These are phyloP conservation scores for Zophobas morio DNA, from an alignment of 1,140 invertebrate species.

Conservation along the genomic window DNA sequence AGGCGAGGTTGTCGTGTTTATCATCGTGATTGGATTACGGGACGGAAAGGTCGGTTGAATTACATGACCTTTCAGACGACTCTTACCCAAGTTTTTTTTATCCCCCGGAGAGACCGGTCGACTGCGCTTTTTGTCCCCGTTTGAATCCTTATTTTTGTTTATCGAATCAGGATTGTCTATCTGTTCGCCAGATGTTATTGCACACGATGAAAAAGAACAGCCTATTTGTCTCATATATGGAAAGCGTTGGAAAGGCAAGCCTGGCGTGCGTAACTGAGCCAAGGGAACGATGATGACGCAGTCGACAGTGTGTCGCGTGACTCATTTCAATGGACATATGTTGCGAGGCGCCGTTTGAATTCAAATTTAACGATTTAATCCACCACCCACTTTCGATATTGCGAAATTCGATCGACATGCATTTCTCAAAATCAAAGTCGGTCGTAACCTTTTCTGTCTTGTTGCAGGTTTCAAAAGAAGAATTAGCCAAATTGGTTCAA, in stretches of 20 bases:
- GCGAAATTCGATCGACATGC: conserved; percentile 1
- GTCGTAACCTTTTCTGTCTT: conserved; percentile 16
- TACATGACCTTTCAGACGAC: conserved; percentile 31
- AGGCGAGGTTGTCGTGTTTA: conserved; percentile 31
- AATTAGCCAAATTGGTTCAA: conserved; percentile 87
- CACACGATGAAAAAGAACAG: conserved; percentile 10
- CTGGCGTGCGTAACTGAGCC: conserved; percentile 32
- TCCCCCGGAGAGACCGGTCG: not conserved
- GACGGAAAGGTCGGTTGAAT: conserved; percentile 42
- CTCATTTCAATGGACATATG: conserved; percentile 37
- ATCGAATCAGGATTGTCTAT: conserved; percentile 19
- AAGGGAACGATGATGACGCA: conserved; percentile 47
- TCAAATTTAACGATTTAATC: conserved; percentile 16
- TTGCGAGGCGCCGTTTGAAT: conserved; percentile 32
- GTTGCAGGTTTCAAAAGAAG: conserved; percentile 89
- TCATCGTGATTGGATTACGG: conserved; percentile 27
- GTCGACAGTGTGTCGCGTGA: conserved; percentile 23
- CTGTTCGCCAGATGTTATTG: conserved; percentile 44
- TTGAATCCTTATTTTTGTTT: conserved; percentile 18
- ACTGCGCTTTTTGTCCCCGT: not conserved
- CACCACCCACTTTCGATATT: not conserved
- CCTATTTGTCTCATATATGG: conserved; percentile 39
- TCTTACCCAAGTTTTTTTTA: conserved; percentile 4
- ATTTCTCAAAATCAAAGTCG: not conserved
- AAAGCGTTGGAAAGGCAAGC: conserved; percentile 36